Evolutionary conservation across 2,888 invertebrate genomes (phyloP).

Genomic region (Dusona sp.): DNA sequence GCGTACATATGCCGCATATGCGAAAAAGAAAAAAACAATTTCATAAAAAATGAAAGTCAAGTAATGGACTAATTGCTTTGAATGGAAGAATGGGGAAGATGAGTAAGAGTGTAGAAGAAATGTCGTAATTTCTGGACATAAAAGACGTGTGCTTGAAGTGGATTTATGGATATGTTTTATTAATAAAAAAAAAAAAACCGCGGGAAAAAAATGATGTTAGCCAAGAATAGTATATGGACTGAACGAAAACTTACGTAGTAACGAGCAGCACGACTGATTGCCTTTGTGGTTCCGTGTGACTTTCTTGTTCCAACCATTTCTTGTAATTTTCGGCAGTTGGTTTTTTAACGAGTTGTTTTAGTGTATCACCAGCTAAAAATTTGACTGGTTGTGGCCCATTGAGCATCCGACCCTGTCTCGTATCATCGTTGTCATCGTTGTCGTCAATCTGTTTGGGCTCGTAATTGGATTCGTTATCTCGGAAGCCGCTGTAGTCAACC

Average conservation of each 20-base stretch:
- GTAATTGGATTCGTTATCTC: conserved; percentile 74
- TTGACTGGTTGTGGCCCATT: conserved; percentile 89
- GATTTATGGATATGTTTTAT: conserved; percentile 12
- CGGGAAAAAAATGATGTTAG: neutral
- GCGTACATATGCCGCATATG: conserved; percentile 79
- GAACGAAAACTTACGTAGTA: conserved; percentile 89
- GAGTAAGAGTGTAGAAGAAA: neutral
- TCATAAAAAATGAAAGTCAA: conserved; percentile 39
- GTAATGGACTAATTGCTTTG: conserved; percentile 2
- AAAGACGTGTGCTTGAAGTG: neutral
- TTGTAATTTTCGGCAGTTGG: conserved; percentile 92
- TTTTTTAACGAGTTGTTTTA: conserved; percentile 91
- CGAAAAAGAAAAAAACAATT: conserved; percentile 5
- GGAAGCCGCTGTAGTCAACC: conserved; percentile 89
- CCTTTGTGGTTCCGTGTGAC: conserved; percentile 90
- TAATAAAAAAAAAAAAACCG: neutral
- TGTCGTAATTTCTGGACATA: conserved; percentile 10
- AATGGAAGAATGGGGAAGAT: neutral
- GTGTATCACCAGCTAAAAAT: conserved; percentile 90
- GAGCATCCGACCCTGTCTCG: conserved; percentile 85
- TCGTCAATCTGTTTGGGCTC: conserved; percentile 76
- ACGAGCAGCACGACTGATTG: conserved; percentile 94
- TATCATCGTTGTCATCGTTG: conserved; percentile 74
- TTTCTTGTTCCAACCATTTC: conserved; percentile 92
- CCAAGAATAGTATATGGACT: neutral